Conservation (phyloP, 1,140 invertebrate genomes). For the Batillaria attramentaria region DNA sequence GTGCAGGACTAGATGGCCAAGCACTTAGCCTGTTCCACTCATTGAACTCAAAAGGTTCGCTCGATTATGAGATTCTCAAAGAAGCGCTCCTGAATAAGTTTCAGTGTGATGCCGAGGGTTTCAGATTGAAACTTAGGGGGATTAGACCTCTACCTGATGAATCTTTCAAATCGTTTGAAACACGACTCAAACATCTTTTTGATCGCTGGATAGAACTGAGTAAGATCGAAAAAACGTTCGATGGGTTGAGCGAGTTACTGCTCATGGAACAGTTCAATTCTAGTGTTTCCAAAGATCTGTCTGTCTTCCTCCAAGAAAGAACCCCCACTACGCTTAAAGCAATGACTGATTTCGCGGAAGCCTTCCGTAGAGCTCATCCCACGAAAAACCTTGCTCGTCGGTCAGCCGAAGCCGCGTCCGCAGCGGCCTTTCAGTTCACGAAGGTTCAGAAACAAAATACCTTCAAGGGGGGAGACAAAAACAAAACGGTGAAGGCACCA, state of each 20-base stretch:
- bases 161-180: not conserved
- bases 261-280: not conserved
- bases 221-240: not conserved
- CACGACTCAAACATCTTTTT: not conserved
- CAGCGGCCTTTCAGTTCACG: not conserved
- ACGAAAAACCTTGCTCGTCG: not conserved
- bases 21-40: not conserved
- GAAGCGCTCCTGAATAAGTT: not conserved
- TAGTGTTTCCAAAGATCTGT: not conserved
- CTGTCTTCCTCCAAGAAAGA: slow-evolving; percentile 11
- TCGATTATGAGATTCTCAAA: slow-evolving; percentile 6
- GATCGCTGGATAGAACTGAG: not conserved
- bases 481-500: not conserved
- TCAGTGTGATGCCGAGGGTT: slow-evolving; percentile 13
- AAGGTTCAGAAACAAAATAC: not conserved
- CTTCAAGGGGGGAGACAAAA: not conserved
- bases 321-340: not conserved
- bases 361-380: not conserved
- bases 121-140: not conserved
- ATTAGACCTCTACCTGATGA: not conserved
- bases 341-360: not conserved
- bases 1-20: not conserved
- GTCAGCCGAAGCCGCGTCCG: not conserved
- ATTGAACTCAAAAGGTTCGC: not conserved
- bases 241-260: not conserved